Base-by-base conservation (phyloP, 2,888 invertebrate genomes). In the Diabrotica balteata region DNA sequence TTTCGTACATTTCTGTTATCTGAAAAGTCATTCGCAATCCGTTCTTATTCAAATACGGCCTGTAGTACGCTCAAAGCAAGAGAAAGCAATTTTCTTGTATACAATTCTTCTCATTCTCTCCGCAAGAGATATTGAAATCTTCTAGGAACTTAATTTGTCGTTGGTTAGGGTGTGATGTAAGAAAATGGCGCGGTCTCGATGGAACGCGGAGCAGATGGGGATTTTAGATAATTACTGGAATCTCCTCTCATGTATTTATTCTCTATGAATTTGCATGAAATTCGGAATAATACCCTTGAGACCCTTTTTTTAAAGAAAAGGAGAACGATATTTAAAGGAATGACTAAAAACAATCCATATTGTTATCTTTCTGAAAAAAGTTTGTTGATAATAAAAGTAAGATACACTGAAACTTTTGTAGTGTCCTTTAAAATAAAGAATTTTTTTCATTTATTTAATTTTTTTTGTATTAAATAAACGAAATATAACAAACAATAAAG, bases 1-100 rank as follows among this genome's bases (percentile, higher is more conserved):
- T 32, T 17, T 32, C 32, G 32, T 32, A 32, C 32, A 32, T 32
- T 32, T 32, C 32, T 5, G 32, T 32, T 32, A 32, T 32, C 32
- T 4, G 32, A 4, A 32, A 32, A 32, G 51, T 8, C 51, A 8
- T 17, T 11, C n/a, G 8, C 51, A n/a, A 51, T 51, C 8, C 7
- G n/a, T 17, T n/a, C 17, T 7, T 51, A 51, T 51, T 51, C 17
- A 51, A 51, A 51, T 51, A n/a, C 7, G 51, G 17, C 6, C 17
- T 51, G 8, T 11, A 17, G 11, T 32, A 32, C 32, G 32, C 32
- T 32, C 32, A 32, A 32, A 32, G 32, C 32, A 32, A 22, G 11
- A 9, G 53, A 53, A 32, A 32, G 32, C 53, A 53, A 53, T 32
- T 53, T 53, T 53, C 53, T 53, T 53, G 32, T 53, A 32, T 32